Conservation (phyloP, 2,797 vertebrate genomes). For the Leptoclinus maculatus region DNA sequence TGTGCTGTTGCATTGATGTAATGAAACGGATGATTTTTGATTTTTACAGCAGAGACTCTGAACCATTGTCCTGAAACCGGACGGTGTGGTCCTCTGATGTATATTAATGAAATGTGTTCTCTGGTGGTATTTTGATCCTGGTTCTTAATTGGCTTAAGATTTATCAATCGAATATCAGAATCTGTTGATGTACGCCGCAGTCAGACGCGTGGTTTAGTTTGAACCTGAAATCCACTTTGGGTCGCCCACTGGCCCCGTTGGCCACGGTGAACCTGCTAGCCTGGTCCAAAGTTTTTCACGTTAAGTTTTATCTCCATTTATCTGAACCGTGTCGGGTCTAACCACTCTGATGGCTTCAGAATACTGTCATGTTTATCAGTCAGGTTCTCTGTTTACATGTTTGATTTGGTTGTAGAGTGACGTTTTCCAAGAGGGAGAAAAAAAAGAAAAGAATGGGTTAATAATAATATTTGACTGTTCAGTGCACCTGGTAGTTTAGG, state of each 20-base stretch:
- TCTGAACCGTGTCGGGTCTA: conserved; percentile 53
- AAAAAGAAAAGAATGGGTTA: conserved; percentile 30
- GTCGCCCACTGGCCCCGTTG: conserved; percentile 61
- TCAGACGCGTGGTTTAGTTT: conserved; percentile 72
- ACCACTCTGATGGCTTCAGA: conserved; percentile 70
- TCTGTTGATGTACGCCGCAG: conserved; percentile 47
- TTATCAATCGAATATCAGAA: conserved; percentile 66
- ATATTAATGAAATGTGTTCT: conserved; percentile 74
- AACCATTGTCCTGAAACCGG: conserved; percentile 66
- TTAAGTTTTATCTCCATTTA: conserved; percentile 65
- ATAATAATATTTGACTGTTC: conserved; percentile 67
- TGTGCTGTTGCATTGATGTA: conserved; percentile 75
- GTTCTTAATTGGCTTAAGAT: conserved; percentile 69
- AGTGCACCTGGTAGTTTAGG: conserved; percentile 60
- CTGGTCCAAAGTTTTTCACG: conserved; percentile 81
- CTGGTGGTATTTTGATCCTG: conserved; percentile 76
- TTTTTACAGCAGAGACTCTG: conserved; percentile 75
- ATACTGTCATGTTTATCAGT: conserved; percentile 77
- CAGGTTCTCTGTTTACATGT: conserved; percentile 85
- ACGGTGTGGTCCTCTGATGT: conserved; percentile 72
- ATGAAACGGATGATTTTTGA: conserved; percentile 72
- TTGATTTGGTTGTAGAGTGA: conserved; percentile 68
- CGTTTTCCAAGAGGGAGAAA: conserved; percentile 25
- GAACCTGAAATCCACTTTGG: conserved; percentile 67
- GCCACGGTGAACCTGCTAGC: conserved; percentile 70